Percentiles rank a stretch among this genome's conserved stretches.
These are phyloP conservation scores for Castor canadensis DNA, from an alignment of 2,113 vertebrate species.

Conservation along the genomic window DNA sequence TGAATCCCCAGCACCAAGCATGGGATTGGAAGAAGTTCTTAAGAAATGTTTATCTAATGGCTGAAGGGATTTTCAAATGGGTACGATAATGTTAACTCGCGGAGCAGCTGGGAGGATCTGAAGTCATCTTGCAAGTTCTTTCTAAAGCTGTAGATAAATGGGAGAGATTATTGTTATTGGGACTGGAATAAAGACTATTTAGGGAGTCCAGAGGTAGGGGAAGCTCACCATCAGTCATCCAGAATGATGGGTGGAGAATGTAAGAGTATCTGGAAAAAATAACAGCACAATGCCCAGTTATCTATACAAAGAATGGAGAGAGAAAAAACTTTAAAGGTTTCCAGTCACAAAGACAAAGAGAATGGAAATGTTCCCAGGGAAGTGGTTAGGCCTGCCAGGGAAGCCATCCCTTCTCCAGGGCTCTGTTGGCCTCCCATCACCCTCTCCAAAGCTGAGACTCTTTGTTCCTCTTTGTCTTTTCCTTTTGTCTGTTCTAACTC, in stretches of 20 bases:
- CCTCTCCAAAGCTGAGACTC: not conserved
- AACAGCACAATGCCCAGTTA: not conserved
- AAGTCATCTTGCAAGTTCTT: not conserved
- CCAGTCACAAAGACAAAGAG: not conserved
- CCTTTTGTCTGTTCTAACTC: not conserved
- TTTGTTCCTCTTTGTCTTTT: not conserved
- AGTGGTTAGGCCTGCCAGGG: not conserved
- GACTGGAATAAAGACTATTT: not conserved
- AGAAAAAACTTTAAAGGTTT: not conserved
- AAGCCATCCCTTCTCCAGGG: not conserved
- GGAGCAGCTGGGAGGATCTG: not conserved
- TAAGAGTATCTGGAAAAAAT: not conserved
- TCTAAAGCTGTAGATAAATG: not conserved
- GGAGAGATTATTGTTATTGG: not conserved
- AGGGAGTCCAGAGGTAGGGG: not conserved
- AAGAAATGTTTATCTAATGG: constrained; percentile 8
- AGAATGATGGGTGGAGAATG: not conserved
- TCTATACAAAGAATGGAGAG: not conserved
- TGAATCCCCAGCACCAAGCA: not conserved
- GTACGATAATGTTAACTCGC: not conserved
- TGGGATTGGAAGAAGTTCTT: not conserved
- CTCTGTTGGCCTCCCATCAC: too few species aligned
- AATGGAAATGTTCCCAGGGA: not conserved
- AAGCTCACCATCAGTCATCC: not conserved
- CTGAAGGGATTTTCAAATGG: not conserved